Percentiles rank a stretch among this genome's conserved stretches.
These are phyloP conservation scores for Lydus trimaculatus DNA, from an alignment of 2,888 invertebrate genomes.

Conservation along the genomic window DNA sequence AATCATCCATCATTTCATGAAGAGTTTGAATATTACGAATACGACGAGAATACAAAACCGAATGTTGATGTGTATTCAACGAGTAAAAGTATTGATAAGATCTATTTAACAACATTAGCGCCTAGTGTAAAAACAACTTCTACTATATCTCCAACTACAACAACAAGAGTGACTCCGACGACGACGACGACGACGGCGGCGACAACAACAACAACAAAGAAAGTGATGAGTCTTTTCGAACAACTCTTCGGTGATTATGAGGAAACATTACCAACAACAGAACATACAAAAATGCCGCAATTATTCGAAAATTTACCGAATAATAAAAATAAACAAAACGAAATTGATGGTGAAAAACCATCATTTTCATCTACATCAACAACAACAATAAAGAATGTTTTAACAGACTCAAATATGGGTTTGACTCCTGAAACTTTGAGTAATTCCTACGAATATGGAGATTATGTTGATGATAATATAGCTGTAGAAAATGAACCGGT, in stretches of 20 bases:
- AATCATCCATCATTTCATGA: constrained; percentile 54
- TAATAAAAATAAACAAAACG: constrained; percentile 37
- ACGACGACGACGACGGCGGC: constrained; percentile 61
- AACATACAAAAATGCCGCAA: constrained; percentile 38
- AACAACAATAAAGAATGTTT: constrained; percentile 34
- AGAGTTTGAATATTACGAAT: constrained; percentile 48
- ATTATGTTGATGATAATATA: constrained; percentile 50
- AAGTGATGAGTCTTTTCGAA: constrained; percentile 57
- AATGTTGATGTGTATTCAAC: constrained; percentile 48
- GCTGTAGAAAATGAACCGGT: constrained; percentile 48
- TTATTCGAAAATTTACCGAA: constrained; percentile 43
- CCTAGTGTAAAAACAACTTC: constrained; percentile 16
- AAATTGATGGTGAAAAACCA: constrained; percentile 35
- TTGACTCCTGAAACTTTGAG: background rate
- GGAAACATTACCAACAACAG: constrained; percentile 43
- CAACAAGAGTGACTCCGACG: constrained; percentile 57
- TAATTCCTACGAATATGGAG: constrained; percentile 52
- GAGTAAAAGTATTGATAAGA: constrained; percentile 36
- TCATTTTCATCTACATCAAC: constrained; percentile 35
- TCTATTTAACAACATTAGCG: constrained; percentile 34
- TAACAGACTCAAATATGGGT: constrained; percentile 47
- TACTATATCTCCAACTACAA: constrained; percentile 34
- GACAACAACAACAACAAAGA: constrained; percentile 57
- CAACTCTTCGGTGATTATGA: constrained; percentile 60
- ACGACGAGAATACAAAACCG: constrained; percentile 41